Conservation (phyloP, 2,888 invertebrate species). For the Orgyia antiqua region DNA sequence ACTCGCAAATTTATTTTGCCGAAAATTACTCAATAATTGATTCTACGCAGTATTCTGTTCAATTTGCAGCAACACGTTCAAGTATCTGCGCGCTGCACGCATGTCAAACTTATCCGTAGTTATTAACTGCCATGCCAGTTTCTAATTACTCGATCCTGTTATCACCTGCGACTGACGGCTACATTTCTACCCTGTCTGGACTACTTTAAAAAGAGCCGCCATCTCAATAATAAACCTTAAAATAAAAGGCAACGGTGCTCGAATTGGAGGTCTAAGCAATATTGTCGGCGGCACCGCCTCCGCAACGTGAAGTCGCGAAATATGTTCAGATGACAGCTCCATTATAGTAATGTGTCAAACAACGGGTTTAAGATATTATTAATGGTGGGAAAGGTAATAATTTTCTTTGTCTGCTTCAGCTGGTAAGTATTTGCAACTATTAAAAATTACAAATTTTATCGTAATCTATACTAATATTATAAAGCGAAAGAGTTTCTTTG, state of each 20-base stretch:
- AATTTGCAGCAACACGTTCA: no score
- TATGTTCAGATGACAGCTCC: conserved; percentile 53
- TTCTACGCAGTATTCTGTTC: no score
- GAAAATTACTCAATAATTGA: no score
- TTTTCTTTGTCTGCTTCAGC: conserved; percentile 23
- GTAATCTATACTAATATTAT: no score
- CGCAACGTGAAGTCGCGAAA: conserved; percentile 37
- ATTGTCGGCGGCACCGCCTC: conserved; percentile 24
- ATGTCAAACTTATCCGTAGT: conserved; percentile 57
- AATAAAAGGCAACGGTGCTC: conserved; percentile 9
- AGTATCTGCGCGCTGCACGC: conserved; percentile 29
- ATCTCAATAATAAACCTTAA: conserved; percentile 7
- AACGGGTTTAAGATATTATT: conserved; percentile 33
- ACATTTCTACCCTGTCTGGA: conserved; percentile 30
- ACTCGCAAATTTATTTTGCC: no score
- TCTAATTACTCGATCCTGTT: conserved; percentile 70
- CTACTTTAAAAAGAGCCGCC: conserved; percentile 32
- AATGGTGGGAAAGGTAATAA: conserved; percentile 29
- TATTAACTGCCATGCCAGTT: conserved; percentile 66
- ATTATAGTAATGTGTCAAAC: conserved; percentile 48
- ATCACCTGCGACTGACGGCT: conserved; percentile 73
- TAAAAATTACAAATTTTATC: no score
- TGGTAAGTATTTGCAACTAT: conserved; percentile 5
- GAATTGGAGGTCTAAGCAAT: conserved; percentile 22
- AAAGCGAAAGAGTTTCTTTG: no score